Evolutionary conservation across 2,113 vertebrate genomes (phyloP).

Genomic region (Channa argus): DNA sequence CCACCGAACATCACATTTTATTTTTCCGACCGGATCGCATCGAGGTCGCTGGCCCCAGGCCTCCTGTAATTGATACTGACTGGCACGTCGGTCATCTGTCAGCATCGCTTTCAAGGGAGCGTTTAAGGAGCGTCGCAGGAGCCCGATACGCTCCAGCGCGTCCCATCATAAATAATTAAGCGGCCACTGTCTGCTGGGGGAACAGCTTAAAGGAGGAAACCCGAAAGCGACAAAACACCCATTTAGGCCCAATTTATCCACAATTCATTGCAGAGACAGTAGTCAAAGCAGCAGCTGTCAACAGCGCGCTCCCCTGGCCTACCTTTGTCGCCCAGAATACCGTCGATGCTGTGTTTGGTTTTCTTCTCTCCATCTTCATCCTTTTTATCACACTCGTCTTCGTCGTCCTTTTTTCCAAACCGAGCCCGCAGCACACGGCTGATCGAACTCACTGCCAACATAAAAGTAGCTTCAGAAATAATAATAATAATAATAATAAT

Average conservation of each 20-base stretch:
- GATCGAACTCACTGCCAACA: conserved; percentile 95
- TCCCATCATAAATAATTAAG: conserved; percentile 85
- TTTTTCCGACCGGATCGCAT: too few species aligned
- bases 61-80: conserved; percentile 88
- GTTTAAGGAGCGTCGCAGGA: conserved; percentile 83
- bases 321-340: conserved; percentile 98
- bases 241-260: conserved; percentile 55
- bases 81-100: conserved; percentile 88
- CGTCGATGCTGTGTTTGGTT: conserved; percentile 97
- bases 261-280: background rate
- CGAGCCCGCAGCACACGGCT: conserved; percentile 97
- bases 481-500: background rate
- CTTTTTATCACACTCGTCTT: conserved; percentile 92
- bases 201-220: conserved; percentile 37
- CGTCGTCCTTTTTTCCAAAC: conserved; percentile 96
- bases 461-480: background rate
- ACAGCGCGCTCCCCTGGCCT: conserved; percentile 44
- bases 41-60: background rate
- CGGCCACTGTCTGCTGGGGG: conserved; percentile 47
- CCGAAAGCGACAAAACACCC: conserved; percentile 40
- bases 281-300: conserved; percentile 5
- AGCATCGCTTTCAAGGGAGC: conserved; percentile 86
- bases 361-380: conserved; percentile 95
- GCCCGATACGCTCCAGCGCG: conserved; percentile 73
- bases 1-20: too few species aligned